A percentile compares a stretch with the other conserved stretches of the same genome.
phyloP scores from a whole-genome alignment of 2,113 vertebrate species.

The Pedetes capensis region DNA sequence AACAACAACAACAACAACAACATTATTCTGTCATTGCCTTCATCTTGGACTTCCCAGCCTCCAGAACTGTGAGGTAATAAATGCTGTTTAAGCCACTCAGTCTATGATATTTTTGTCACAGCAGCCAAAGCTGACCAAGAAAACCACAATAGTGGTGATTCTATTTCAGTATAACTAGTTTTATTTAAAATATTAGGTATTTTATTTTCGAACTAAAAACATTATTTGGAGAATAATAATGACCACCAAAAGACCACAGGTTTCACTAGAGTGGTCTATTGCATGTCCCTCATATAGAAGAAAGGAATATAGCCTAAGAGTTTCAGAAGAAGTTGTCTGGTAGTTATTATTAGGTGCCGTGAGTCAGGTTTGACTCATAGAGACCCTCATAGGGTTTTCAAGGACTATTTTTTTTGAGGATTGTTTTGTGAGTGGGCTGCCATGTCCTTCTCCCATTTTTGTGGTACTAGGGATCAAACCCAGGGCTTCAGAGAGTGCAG shows the following conservation, averaged over 20 bases:
- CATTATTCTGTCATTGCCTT: neutral
- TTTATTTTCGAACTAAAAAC: conserved; percentile 33
- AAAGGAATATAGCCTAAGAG: neutral
- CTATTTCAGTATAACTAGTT: neutral
- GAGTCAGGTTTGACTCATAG: too few relatives aligned
- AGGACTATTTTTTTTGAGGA: too few relatives aligned
- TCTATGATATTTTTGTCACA: neutral
- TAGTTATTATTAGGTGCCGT: too few relatives aligned
- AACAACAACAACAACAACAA: too few relatives aligned
- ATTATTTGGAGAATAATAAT: neutral
- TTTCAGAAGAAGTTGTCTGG: neutral
- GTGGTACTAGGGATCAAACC: neutral
- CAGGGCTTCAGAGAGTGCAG: neutral
- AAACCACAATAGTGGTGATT: neutral
- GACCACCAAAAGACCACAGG: neutral
- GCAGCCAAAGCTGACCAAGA: neutral
- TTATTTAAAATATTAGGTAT: neutral
- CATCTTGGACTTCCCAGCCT: neutral
- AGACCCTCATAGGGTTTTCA: too few relatives aligned
- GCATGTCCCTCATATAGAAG: neutral
- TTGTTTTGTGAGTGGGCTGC: too few relatives aligned
- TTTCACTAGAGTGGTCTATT: neutral
- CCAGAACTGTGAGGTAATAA: neutral
- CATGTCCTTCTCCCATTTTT: too few relatives aligned
- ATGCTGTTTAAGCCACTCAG: neutral